A percentile compares a stretch with the other conserved stretches of the same genome.
Conservation (phyloP, 2,888 invertebrate genomes). For the Embidobia sp. region DNA sequence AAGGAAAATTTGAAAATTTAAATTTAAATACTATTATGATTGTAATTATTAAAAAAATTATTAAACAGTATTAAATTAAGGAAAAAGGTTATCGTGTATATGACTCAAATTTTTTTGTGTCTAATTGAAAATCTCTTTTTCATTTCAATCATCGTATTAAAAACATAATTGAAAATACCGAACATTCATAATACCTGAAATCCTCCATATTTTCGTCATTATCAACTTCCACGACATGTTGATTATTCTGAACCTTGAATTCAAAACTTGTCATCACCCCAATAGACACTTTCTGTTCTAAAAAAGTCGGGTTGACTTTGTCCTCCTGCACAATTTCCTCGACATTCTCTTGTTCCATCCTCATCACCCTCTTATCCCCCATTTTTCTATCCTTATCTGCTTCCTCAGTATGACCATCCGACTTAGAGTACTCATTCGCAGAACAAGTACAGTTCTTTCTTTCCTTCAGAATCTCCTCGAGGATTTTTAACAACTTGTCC, state of each 20-base stretch:
- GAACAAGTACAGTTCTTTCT: conserved; percentile 51
- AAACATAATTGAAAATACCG: too few relatives aligned
- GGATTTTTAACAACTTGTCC: conserved; percentile 82
- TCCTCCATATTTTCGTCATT: conserved; percentile 50
- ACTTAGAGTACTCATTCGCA: background rate
- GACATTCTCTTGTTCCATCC: conserved; percentile 4
- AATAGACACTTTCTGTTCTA: conserved; percentile 85
- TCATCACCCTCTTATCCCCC: conserved; percentile 15
- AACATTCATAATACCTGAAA: too few relatives aligned
- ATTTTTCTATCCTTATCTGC: background rate
- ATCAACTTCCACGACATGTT: conserved; percentile 63
- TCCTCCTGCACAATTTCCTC: conserved; percentile 62
- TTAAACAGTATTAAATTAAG: too few relatives aligned
- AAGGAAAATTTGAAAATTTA: too few relatives aligned
- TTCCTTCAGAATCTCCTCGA: conserved; percentile 72
- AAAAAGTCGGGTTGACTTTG: conserved; percentile 74
- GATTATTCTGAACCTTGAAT: conserved; percentile 81
- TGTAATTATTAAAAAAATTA: too few relatives aligned
- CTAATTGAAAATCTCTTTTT: too few relatives aligned
- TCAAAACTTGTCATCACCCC: conserved; percentile 89
- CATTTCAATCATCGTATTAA: too few relatives aligned
- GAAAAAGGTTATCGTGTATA: too few relatives aligned
- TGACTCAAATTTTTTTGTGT: too few relatives aligned
- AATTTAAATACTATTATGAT: too few relatives aligned
- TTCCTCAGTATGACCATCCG: background rate